These are phyloP conservation scores for Aproaerema taeniolella DNA, from an alignment of 2,888 invertebrate species.

Conservation along the genomic window DNA sequence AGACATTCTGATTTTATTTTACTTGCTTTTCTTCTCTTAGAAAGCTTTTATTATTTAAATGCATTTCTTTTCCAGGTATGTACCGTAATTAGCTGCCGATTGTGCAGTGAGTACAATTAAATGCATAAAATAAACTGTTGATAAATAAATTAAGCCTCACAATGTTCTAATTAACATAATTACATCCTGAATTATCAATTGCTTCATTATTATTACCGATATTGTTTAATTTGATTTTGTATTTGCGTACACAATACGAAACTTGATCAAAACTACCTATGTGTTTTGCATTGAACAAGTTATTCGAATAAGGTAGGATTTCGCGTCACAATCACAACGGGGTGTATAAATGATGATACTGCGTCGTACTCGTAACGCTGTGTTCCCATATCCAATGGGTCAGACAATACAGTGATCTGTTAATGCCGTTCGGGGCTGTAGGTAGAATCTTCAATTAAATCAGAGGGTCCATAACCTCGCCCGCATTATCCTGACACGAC, in stretches of 20 bases:
- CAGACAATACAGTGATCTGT: constrained; percentile 40
- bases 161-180: neutral
- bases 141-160: neutral
- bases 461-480: constrained; percentile 64
- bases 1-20: too few species aligned
- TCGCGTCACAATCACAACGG: constrained; percentile 2
- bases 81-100: too few species aligned
- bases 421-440: constrained; percentile 32
- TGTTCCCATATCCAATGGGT: constrained; percentile 18
- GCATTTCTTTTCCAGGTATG: too few species aligned
- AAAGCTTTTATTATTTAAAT: too few species aligned
- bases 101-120: too few species aligned
- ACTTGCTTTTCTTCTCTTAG: too few species aligned
- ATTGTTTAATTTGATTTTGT: too few species aligned
- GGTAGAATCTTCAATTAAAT: constrained; percentile 67
- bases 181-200: constrained; percentile 1
- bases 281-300: too few species aligned
- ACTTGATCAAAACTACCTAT: too few species aligned
- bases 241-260: too few species aligned
- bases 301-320: constrained; percentile 4
- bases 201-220: too few species aligned
- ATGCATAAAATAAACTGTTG: too few species aligned
- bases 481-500: constrained; percentile 59
- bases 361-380: neutral
- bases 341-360: constrained; percentile 4